These are phyloP conservation scores for Apeira syringaria DNA, from an alignment of 2,888 invertebrate species.

Conservation along the genomic window DNA sequence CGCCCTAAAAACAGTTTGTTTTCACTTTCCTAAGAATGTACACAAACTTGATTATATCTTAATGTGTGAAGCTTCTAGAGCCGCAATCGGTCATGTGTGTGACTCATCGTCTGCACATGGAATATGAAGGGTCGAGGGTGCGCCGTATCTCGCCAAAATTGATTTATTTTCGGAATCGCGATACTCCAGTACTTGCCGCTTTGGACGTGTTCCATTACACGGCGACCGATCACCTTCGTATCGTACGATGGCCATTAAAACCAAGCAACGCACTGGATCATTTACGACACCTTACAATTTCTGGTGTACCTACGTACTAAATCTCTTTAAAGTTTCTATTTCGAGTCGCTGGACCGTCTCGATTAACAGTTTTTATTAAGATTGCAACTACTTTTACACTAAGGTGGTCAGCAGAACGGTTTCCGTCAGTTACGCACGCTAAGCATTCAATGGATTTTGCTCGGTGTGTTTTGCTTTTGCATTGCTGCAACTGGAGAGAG, in stretches of 20 bases:
- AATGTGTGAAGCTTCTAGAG: constrained; percentile 11
- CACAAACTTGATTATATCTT: constrained; percentile 17
- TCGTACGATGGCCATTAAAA: constrained; percentile 62
- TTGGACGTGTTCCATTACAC: constrained; percentile 21
- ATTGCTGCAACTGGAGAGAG: constrained; percentile 15
- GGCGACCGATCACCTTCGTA: constrained; percentile 44
- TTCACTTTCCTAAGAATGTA: constrained; percentile 35
- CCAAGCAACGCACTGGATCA: constrained; percentile 41
- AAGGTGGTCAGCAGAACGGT: constrained; percentile 47
- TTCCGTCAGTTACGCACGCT: constrained; percentile 53
- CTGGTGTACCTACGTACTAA: constrained; percentile 42
- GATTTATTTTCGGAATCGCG: constrained; percentile 47
- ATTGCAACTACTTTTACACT: constrained; percentile 47
- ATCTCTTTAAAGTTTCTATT: constrained; percentile 61
- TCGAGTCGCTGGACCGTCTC: constrained; percentile 59
- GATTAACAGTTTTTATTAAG: constrained; percentile 67
- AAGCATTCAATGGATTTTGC: constrained; percentile 38
- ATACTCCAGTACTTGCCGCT: constrained; percentile 30
- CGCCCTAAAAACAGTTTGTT: constrained; percentile 52
- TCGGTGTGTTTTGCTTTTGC: constrained; percentile 29
- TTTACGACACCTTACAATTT: constrained; percentile 59
- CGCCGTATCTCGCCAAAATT: constrained; percentile 28
- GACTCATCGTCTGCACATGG: constrained; percentile 28
- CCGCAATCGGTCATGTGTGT: constrained; percentile 17
- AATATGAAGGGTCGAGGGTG: constrained; percentile 28